These are phyloP conservation scores for Pemphredon lugubris DNA, from an alignment of 2,888 invertebrate genomes.

Conservation along the genomic window DNA sequence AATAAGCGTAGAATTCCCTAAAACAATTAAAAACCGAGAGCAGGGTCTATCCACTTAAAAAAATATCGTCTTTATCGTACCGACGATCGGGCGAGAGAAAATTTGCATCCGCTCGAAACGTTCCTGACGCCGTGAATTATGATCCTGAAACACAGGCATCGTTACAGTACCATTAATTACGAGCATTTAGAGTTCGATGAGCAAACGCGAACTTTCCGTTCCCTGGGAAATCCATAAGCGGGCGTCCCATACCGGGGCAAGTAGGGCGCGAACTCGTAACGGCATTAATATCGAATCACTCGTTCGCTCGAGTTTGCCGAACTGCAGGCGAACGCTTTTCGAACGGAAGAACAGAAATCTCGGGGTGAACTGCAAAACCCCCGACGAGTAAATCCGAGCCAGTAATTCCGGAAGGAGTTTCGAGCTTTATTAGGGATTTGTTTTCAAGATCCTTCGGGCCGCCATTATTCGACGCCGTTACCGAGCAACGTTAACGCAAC, in stretches of 20 bases:
- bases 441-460: constrained; percentile 50
- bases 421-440: constrained; percentile 54
- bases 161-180: constrained; percentile 58
- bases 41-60: too few relatives aligned
- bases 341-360: constrained; percentile 55
- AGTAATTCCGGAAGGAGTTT: constrained; percentile 61
- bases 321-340: constrained; percentile 45
- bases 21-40: too few relatives aligned
- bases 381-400: constrained; percentile 55
- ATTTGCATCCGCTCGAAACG: not conserved
- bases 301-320: constrained; percentile 57
- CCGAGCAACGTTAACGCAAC: constrained; percentile 17
- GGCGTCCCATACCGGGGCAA: constrained; percentile 48
- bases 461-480: constrained; percentile 21
- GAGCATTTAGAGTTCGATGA: constrained; percentile 44
- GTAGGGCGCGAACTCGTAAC: constrained; percentile 65
- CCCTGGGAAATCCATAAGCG: constrained; percentile 38
- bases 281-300: constrained; percentile 68
- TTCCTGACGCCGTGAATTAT: not conserved
- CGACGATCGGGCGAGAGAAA: not conserved
- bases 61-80: too few relatives aligned
- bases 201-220: constrained; percentile 46
- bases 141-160: constrained; percentile 21
- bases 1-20: too few relatives aligned
- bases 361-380: constrained; percentile 52